Base-by-base conservation (phyloP, 2,113 vertebrate genomes). In the Potamarius usumacintae region DNA sequence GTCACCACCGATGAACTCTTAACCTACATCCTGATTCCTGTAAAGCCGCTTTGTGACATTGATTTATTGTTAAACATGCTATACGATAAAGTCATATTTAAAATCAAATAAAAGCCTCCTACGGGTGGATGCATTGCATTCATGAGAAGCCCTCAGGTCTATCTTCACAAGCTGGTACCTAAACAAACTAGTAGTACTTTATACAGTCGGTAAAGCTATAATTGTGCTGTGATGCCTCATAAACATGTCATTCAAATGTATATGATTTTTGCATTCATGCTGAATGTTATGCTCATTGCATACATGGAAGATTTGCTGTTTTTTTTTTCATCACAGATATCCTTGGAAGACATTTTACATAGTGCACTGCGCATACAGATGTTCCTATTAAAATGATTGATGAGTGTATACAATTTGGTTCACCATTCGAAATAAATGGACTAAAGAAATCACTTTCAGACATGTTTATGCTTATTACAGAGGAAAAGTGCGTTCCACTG, bases 131-230 rank as follows among this genome's bases (percentile, higher is more conserved):
- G 50, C 48, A 77, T 57, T 57, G 11, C 55, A 57, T 57, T 57
- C 10, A 57, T 91, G 92, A 92, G 92, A 86, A 92, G 92, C 89
- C 86, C 90, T 92, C 90, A 91, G 90, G 88, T 79, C 90, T 90
- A 86, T 91, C 79, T 87, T 85, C 11, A 48, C 69, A 62, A 12
- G 22, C 25, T 42, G 15, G 6, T 63, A 34, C 20, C 42, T 77
- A 20, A 27, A 60, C 7, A 60, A 52, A 76, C 10, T 25, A 50
- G 0, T 74, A 22, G 34, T 57, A 48, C 18, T 48, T 60, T 72
- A 22, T 60, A 58, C 7, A 48, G 52, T 42, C 58, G 18, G 0
- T 0, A 34, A 84, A 57, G 18, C 22, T 25, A 57, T 58, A 14
- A 53, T 2, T 20, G 2, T 50, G 65, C 25, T 84, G 4, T 30